Conservation (phyloP, 2,113 vertebrate genomes). For the Epinephelus lanceolatus region DNA sequence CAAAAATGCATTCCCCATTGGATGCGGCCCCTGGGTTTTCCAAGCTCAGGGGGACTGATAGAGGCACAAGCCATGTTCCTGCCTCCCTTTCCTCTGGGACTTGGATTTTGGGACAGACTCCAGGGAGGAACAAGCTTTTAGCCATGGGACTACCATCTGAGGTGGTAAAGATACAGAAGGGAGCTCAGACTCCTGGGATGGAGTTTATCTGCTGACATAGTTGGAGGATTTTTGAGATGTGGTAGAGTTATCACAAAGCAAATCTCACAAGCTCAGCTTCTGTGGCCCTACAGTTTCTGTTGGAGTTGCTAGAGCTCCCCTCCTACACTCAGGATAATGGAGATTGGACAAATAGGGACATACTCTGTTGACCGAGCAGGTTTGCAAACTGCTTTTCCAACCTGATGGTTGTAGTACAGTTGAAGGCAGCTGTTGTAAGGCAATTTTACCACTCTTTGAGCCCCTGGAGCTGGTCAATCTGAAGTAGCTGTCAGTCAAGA, state of each 20-base stretch:
- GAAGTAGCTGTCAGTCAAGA: neutral
- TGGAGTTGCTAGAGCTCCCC: neutral
- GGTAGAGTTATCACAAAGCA: neutral
- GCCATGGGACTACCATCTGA: constrained; percentile 18
- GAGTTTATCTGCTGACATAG: neutral
- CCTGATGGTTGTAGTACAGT: neutral
- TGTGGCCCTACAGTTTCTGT: neutral
- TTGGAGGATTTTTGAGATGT: neutral
- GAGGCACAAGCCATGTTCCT: neutral
- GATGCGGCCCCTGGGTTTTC: constrained; percentile 11
- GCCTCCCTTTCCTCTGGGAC: constrained; percentile 11
- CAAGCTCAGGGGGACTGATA: constrained; percentile 18
- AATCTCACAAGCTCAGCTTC: neutral
- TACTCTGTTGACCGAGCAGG: neutral
- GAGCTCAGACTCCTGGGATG: constrained; percentile 2
- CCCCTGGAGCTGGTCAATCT: neutral
- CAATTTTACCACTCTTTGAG: neutral
- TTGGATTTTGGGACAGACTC: constrained; percentile 16
- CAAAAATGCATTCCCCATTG: neutral
- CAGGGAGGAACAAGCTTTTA: constrained; percentile 12
- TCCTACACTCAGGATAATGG: neutral
- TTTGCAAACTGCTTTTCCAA: neutral
- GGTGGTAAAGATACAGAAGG: neutral
- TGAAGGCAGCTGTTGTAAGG: neutral
- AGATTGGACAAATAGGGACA: neutral